Base-by-base conservation (phyloP, 2,888 invertebrate species). In the Itoplectis maculator region DNA sequence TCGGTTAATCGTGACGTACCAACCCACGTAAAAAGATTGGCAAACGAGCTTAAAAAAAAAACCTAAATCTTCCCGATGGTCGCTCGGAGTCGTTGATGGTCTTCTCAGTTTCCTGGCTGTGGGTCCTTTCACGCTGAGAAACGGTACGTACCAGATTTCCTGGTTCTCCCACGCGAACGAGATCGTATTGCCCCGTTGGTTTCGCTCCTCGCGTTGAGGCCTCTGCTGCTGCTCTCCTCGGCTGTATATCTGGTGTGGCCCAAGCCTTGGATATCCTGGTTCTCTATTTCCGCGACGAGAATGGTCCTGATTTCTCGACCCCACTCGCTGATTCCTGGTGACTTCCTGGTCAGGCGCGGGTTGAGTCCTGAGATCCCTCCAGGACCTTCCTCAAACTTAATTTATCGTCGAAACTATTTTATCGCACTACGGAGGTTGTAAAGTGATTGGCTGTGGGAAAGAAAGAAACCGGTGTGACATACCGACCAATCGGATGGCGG, bases 101-200 rank as follows among this genome's bases (percentile, higher is more conserved):
- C 29, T 29, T 29, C 29, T 29, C 29, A 5, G 29, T 29, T 29
- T 29, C 29, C 29, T 5, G 29, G n/a, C n/a, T n/a, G 3, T 29
- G 29, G 29, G 29, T 29, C 29, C 74, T 82, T 75, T 47, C 69
- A 70, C 56, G 61, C 20, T 29, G 3, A 35, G 56, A 56, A 70
- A 75, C 65, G 40, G 49, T 75, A 75, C 79, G 69, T 79, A 84
- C 78, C 70, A 83, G 83, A 85, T 85, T 84, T 84, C 85, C 85
- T 85, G 84, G 85, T 84, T 84, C 85, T 77, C 84, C 85, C 85
- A 85, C 85, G 85, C 84, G 65, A 84, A 84, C 82, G 70, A 82
- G 82, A 85, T 85, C 82, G 81, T 77, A 84, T 85, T 84, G 75
- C 82, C 80, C 73, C 74, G 72, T 63, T 82, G 74, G n/a, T n/a